These are phyloP conservation scores for Accipiter virgatus DNA, from an alignment of 2,113 vertebrate genomes.

Conservation along the genomic window DNA sequence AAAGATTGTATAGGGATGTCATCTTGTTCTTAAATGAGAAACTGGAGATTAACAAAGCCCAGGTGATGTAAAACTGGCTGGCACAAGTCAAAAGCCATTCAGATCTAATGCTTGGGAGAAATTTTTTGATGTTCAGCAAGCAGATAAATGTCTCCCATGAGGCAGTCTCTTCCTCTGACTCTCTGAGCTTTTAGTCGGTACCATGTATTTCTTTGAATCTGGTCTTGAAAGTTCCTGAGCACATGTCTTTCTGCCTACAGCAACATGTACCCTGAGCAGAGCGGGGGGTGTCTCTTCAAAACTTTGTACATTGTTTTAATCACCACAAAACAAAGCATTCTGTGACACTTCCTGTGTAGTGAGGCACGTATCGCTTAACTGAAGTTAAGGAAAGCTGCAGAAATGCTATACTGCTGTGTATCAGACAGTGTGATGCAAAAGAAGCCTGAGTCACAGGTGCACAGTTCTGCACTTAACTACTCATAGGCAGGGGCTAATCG, in stretches of 20 bases:
- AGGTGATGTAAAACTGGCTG: neutral
- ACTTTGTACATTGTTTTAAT: neutral
- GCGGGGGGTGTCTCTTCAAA: neutral
- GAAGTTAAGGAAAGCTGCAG: neutral
- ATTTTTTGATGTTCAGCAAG: neutral
- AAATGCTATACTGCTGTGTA: neutral
- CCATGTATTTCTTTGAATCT: neutral
- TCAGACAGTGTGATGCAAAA: neutral
- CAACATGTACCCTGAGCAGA: neutral
- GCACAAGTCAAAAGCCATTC: neutral
- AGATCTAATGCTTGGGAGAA: neutral
- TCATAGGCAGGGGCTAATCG: neutral
- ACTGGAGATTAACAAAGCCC: neutral
- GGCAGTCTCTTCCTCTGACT: neutral
- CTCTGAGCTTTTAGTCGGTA: neutral
- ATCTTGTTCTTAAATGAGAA: neutral
- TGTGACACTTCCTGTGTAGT: neutral
- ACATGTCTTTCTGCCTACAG: neutral
- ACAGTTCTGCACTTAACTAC: neutral
- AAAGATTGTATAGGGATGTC: neutral
- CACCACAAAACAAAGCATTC: neutral
- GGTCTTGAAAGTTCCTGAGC: neutral
- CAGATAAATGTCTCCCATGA: neutral
- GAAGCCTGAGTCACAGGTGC: neutral
- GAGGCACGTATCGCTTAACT: neutral